Evolutionary conservation across 2,888 invertebrate genomes (phyloP), one percentile per base, ranked within the genome.

Genomic region (Aleiodes leptofemur): DNA sequence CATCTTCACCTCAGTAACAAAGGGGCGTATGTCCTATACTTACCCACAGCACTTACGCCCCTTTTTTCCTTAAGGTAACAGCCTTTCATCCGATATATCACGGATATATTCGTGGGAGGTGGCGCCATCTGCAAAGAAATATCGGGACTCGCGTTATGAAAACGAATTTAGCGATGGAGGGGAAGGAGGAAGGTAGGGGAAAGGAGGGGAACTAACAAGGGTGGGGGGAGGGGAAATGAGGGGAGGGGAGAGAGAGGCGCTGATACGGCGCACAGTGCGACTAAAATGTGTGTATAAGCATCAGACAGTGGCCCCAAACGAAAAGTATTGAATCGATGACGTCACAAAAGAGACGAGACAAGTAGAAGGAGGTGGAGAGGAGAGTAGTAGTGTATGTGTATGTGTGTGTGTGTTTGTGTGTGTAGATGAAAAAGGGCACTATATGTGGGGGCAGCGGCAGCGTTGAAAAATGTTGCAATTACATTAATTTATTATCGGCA

Each of bases 291-390:
- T 23, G 23, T 74, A 61, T 72, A 79, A 69, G 73, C 66, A 72
- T 70, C 64, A 75, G 68, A 56, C 77, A 72, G 75, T 50, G 77
- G 77, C 81, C 81, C 81, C 23, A 23, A 73, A 82, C 80, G 85
- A 88, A 88, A 88, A 89, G 88, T 89, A 89, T 89, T 89, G 89
- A 89, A 88, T 89, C 87, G 85, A 80, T 88, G 89, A 89, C 89
- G 88, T 88, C 88, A 89, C 88, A 88, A 88, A 89, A 88, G 88
- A 86, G 83, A 83, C 81, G 82, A 84, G 82, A 81, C 80, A 81
- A 6, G 86, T 81, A 86, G 51, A 51, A 51, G 31, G 85, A 43
- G 86, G 86, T n/a, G 85, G 83, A 83, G 83, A 83, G 80, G 79
- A 23, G 23, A 23, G 23, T 23, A 23, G 23, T 23, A 23, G 23